Percentiles rank a stretch among this genome's conserved stretches.
These are phyloP conservation scores for Sisor rabdophorus DNA, from an alignment of 2,113 vertebrate species.

Conservation along the genomic window DNA sequence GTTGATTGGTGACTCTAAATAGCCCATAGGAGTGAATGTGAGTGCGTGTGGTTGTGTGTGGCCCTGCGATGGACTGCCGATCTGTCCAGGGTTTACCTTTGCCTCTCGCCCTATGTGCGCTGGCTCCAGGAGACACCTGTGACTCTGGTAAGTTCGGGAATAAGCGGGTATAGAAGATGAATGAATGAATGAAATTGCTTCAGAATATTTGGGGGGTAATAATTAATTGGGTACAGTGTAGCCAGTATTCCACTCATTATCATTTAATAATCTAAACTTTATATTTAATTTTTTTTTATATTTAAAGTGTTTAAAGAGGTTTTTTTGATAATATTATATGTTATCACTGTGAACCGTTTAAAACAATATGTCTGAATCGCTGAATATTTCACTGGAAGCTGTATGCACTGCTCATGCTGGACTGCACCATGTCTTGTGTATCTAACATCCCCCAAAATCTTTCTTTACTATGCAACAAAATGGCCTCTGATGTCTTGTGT, in stretches of 20 bases:
- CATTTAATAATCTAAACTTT: slow-evolving; percentile 19
- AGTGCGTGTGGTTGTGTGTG: too few relatives aligned
- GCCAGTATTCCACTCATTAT: not conserved
- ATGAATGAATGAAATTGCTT: too few relatives aligned
- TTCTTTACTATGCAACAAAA: slow-evolving; percentile 92
- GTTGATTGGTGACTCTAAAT: too few relatives aligned
- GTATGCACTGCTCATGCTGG: slow-evolving; percentile 32
- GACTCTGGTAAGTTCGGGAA: too few relatives aligned
- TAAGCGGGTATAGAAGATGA: too few relatives aligned
- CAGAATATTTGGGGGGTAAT: not conserved
- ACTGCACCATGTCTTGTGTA: slow-evolving; percentile 54
- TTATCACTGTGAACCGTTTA: not conserved
- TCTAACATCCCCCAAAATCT: slow-evolving; percentile 67
- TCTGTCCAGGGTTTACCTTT: too few relatives aligned
- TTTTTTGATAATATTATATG: not conserved
- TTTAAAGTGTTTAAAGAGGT: not conserved
- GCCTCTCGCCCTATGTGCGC: too few relatives aligned
- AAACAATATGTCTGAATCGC: not conserved
- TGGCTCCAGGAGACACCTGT: too few relatives aligned
- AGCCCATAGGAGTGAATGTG: too few relatives aligned
- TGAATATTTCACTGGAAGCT: slow-evolving; percentile 17
- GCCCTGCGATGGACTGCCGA: too few relatives aligned
- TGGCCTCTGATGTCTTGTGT: slow-evolving; percentile 59
- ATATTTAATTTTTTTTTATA: not conserved
- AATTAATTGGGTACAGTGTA: slow-evolving; percentile 2